Evolutionary conservation across 2,113 vertebrate species (phyloP).

Genomic region (Pelvicachromis taeniatus): DNA sequence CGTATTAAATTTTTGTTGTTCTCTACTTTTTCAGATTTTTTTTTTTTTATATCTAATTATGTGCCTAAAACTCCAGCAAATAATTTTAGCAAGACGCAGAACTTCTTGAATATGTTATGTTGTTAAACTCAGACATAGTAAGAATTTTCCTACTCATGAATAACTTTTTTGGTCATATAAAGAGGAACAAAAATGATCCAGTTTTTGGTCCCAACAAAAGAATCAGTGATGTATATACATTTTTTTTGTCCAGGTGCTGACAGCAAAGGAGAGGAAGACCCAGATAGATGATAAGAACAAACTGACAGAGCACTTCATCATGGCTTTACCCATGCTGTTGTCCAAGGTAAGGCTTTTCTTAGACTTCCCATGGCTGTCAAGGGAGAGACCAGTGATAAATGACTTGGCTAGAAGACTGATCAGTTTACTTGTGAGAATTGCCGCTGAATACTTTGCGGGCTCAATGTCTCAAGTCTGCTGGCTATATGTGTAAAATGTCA

Average conservation of each 20-base stretch:
- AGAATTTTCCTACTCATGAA: neutral
- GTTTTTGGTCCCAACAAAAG: neutral
- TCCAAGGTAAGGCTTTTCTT: constrained; percentile 82
- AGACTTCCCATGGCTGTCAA: neutral
- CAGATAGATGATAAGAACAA: constrained; percentile 98
- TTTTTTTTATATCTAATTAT: neutral
- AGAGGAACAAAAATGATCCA: neutral
- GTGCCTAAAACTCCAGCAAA: neutral
- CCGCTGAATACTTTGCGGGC: neutral
- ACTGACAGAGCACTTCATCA: constrained; percentile 97
- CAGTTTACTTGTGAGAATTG: neutral
- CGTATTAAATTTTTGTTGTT: neutral
- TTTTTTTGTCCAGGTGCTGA: constrained; percentile 80
- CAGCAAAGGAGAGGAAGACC: constrained; percentile 98
- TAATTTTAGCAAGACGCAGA: neutral
- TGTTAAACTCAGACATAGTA: neutral
- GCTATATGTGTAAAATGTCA: neutral
- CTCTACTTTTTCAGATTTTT: neutral
- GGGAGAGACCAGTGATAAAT: neutral
- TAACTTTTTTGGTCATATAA: neutral
- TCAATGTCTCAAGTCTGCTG: neutral
- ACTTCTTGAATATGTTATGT: neutral
- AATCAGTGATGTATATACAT: neutral
- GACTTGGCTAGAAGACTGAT: neutral
- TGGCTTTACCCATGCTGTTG: constrained; percentile 94